These are phyloP conservation scores for Malurus leucopterus DNA, from an alignment of 2,797 vertebrate species.

Conservation along the genomic window DNA sequence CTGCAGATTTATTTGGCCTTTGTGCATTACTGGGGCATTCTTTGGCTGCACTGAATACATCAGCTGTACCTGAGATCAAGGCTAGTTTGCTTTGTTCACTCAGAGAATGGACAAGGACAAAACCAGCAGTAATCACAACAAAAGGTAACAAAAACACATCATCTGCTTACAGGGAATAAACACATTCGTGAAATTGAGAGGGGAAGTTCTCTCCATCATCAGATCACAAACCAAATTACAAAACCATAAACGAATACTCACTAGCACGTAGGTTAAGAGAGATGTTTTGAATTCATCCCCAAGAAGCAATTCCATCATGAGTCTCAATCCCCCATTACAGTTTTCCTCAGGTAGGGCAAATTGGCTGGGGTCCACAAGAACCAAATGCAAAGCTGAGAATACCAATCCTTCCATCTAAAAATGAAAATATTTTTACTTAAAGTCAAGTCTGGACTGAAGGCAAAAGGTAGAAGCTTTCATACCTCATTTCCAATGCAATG, in stretches of 20 bases:
- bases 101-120: neutral
- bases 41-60: neutral
- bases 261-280: neutral
- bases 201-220: neutral
- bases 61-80: neutral
- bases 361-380: neutral
- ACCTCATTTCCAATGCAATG: neutral
- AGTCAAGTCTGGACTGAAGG: neutral
- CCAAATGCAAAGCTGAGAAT: neutral
- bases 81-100: neutral
- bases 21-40: neutral
- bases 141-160: neutral
- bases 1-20: neutral
- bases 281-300: neutral
- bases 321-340: neutral
- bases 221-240: neutral
- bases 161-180: neutral
- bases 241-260: neutral
- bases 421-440: slow-evolving; percentile 6
- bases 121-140: neutral
- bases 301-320: neutral
- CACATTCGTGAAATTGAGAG: neutral
- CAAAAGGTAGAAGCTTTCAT: neutral
- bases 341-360: neutral
- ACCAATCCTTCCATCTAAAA: neutral